Percentiles rank a stretch among this genome's conserved stretches.
phyloP scores from a whole-genome alignment of 37 sponge, comb jelly and placozoan species.

The Tethya wilhelma region DNA sequence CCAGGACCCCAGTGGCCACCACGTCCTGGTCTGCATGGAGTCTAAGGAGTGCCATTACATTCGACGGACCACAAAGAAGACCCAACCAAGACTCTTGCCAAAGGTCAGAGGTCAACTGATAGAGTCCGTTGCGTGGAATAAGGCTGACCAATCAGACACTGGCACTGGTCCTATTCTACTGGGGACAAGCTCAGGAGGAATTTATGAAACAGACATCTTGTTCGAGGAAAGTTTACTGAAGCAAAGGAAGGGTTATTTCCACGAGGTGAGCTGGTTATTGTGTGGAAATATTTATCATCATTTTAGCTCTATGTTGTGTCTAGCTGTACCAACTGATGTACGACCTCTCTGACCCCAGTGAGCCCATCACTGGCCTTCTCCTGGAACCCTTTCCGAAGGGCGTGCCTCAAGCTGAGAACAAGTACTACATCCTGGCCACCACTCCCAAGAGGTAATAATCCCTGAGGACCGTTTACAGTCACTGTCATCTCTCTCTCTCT shows the following conservation, averaged over 20 bases:
- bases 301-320: background rate
- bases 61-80: slow-evolving; percentile 37
- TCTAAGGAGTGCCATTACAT: slow-evolving; percentile 79
- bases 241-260: slow-evolving; percentile 18
- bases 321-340: slow-evolving; percentile 49
- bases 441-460: slow-evolving; percentile 63
- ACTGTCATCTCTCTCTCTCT: too few species aligned
- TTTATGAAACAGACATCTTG: slow-evolving; percentile 42
- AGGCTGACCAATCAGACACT: slow-evolving; percentile 59
- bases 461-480: too few species aligned
- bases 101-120: slow-evolving; percentile 62
- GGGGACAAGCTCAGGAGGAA: slow-evolving; percentile 59
- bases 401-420: slow-evolving; percentile 12
- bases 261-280: slow-evolving; percentile 16
- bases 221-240: slow-evolving; percentile 38
- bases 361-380: slow-evolving; percentile 58
- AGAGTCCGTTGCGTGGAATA: slow-evolving; percentile 92
- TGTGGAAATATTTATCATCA: background rate
- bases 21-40: slow-evolving; percentile 79
- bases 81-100: slow-evolving; percentile 43
- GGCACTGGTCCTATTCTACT: slow-evolving; percentile 92
- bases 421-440: slow-evolving; percentile 64
- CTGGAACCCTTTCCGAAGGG: slow-evolving; percentile 47
- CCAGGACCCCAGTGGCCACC: slow-evolving; percentile 90
- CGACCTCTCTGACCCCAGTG: slow-evolving; percentile 47